phyloP scores from a whole-genome alignment of 2,113 vertebrate species.

The Myxocyprinus asiaticus region DNA sequence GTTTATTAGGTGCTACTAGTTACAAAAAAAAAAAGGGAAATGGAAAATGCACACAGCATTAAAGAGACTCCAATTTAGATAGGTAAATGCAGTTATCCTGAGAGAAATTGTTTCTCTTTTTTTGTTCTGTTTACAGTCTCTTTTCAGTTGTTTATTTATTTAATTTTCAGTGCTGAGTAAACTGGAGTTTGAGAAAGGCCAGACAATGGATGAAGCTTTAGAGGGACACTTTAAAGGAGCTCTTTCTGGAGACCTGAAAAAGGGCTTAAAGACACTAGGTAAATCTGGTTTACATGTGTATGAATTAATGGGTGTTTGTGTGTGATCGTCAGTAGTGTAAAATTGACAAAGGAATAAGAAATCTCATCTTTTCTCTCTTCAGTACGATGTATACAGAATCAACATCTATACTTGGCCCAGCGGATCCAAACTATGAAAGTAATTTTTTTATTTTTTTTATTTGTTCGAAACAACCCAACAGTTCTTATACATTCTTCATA shows the following conservation, averaged over 20 bases:
- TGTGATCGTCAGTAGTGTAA: neutral
- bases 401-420: constrained; percentile 63
- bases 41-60: too few relatives aligned
- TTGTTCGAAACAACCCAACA: too few relatives aligned
- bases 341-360: neutral
- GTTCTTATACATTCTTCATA: too few relatives aligned
- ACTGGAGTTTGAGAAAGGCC: constrained; percentile 60
- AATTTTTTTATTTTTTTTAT: neutral
- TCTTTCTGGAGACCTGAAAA: constrained; percentile 60
- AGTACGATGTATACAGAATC: constrained; percentile 67
- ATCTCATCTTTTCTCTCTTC: constrained; percentile 7
- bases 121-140: too few relatives aligned
- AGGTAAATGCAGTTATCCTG: too few relatives aligned
- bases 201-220: constrained; percentile 53
- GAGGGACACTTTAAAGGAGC: constrained; percentile 62
- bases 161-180: constrained; percentile 60
- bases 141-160: too few relatives aligned
- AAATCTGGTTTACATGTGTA: constrained; percentile 16
- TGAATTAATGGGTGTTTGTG: too few relatives aligned
- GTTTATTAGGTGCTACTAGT: too few relatives aligned
- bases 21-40: too few relatives aligned
- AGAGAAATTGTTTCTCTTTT: too few relatives aligned
- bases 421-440: constrained; percentile 67
- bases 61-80: neutral
- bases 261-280: constrained; percentile 69